phyloP scores from a whole-genome alignment of 2,888 invertebrate genomes.

The Cephalotes varians region DNA sequence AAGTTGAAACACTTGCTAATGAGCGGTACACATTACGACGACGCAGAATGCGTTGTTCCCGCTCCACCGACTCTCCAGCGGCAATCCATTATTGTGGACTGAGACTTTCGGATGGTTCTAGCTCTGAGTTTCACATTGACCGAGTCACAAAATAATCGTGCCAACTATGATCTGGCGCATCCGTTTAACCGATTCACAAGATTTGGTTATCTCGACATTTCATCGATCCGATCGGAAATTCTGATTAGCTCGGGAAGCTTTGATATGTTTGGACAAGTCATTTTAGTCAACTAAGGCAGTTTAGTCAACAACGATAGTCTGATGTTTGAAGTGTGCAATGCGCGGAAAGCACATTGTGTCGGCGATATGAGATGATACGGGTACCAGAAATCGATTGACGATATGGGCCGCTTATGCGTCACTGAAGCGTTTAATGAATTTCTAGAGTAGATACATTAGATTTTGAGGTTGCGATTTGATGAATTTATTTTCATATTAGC shows the following conservation, averaged over 20 bases:
- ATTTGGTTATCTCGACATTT: slow-evolving; percentile 17
- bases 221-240: slow-evolving; percentile 40
- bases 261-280: slow-evolving; percentile 43
- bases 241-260: slow-evolving; percentile 35
- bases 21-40: slow-evolving; percentile 78
- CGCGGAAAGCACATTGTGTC: slow-evolving; percentile 17
- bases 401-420: background rate
- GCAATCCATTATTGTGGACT: slow-evolving; percentile 66
- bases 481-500: background rate
- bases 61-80: slow-evolving; percentile 54
- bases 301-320: slow-evolving; percentile 22
- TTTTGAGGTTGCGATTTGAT: background rate
- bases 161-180: slow-evolving; percentile 19
- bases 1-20: slow-evolving; percentile 83
- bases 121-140: slow-evolving; percentile 66
- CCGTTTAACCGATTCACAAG: background rate
- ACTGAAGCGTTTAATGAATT: slow-evolving; percentile 21
- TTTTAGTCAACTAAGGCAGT: too few species aligned
- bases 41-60: slow-evolving; percentile 47
- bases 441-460: background rate
- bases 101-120: slow-evolving; percentile 68
- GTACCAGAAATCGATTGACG: background rate
- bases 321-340: slow-evolving; percentile 21
- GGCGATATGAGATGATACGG: slow-evolving; percentile 17
- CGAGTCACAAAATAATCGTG: slow-evolving; percentile 50